These are phyloP conservation scores for Tubulanus polymorphus DNA, from an alignment of 2,888 invertebrate genomes.

Conservation along the genomic window DNA sequence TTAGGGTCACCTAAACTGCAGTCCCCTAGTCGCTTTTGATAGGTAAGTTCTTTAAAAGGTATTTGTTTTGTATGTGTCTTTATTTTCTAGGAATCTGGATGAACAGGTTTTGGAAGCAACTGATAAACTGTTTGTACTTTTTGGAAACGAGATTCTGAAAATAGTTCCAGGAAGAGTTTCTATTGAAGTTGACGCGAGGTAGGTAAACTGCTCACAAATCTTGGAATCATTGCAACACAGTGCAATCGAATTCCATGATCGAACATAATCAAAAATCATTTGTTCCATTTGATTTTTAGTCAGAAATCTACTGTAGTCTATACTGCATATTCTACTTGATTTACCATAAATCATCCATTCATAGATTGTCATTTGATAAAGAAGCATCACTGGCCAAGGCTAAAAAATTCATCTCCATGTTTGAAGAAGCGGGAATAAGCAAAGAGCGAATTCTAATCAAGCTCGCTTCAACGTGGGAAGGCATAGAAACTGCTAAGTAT, in stretches of 20 bases:
- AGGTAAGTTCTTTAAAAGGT: too few species aligned
- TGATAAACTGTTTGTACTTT: constrained; percentile 91
- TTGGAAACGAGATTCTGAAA: constrained; percentile 95
- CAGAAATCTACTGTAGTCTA: too few species aligned
- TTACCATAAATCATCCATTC: too few species aligned
- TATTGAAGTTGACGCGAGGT: constrained; percentile 94
- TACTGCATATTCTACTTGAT: background rate
- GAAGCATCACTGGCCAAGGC: constrained; percentile 88
- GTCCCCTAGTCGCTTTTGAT: too few species aligned
- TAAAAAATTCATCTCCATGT: constrained; percentile 79
- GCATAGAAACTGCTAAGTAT: constrained; percentile 94
- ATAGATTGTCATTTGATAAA: constrained; percentile 88
- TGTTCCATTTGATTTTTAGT: too few species aligned
- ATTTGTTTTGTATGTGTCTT: too few species aligned
- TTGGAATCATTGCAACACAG: too few species aligned
- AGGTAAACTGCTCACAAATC: constrained; percentile 20
- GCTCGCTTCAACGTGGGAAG: constrained; percentile 98
- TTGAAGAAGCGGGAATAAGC: constrained; percentile 78
- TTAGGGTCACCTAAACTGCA: too few species aligned
- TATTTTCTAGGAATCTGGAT: constrained; percentile 61
- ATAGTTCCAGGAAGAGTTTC: constrained; percentile 96
- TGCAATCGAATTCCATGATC: background rate
- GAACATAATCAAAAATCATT: background rate
- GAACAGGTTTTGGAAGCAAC: constrained; percentile 79
- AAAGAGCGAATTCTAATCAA: constrained; percentile 96